Base-by-base conservation (phyloP, 2,888 invertebrate species). In the Epinotia bilunana region DNA sequence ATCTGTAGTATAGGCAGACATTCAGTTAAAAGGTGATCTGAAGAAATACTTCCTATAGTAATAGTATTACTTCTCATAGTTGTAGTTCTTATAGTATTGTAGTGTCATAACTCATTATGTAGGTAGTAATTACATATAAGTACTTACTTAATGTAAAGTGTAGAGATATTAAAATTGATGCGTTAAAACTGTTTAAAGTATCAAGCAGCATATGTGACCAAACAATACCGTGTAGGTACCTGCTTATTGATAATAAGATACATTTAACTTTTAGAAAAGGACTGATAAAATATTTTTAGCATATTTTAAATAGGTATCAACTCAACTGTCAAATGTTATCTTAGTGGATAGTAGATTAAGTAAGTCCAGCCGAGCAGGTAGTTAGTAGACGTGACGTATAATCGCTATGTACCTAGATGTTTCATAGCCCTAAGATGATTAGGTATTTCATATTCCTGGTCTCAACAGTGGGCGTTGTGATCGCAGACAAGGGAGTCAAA, bases 401-500 rank as follows among this genome's bases (percentile, higher is more conserved):
- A 49, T 39, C 53, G 33, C 16, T 62, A 16, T 16, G 61, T 39
- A 28, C 23, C 23, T 28, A 33, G 39, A 28, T 43, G 20, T 43
- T 61, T 46, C 12, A 72, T 62, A n/a, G 11, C 18, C 33, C 39
- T 7, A 39, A 43, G 18, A 63, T 64, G 46, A 55, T 64, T 55
- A 39, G 39, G 7, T 39, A 39, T 62, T 62, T 28, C 28, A 43
- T 62, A 53, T 71, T 57, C 20, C 16, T 12, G 11, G 16, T 23
- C 18, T 55, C 58, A 12, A n/a, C 55, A 13, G 57, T 49, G 46
- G 43, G 61, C n/a, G 67, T 43, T 55, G 55, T 23, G 43, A 63
- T 70, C 49, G 6, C 43, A 68, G 33, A 58, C 28, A 63, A 63
- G 46, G 28, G 57, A 68, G 43, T 53, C 43, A 11, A 68, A 55